Base-by-base conservation (phyloP, 2,797 vertebrate species). In the Platyrinchus mystaceus region DNA sequence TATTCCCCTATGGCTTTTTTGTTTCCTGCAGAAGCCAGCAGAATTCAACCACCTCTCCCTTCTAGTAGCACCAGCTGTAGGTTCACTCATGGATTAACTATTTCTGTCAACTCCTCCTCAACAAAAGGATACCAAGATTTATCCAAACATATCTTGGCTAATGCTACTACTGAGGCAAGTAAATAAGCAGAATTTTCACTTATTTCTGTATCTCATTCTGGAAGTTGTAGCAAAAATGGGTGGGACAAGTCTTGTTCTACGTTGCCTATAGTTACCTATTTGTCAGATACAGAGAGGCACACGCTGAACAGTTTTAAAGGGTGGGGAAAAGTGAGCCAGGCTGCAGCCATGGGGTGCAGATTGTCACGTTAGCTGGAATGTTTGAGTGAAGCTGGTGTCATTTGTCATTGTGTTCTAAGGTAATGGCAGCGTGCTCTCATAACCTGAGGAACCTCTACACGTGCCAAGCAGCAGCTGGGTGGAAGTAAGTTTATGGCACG, bases 391-490 rank as follows among this genome's bases (percentile, higher is more conserved):
- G 53, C 19, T 36, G 18, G 34, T 78, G 66, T 67, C 26, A 41
- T 53, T 64, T 85, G 59, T 78, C 41, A 15, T 66, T 87, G 73
- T 92, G 88, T 86, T 56, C 55, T 32, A 97, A 99, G 99, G 98
- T 99, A 43, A 98, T 98, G 97, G 97, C 98, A n/a, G 99, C 99
- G 20, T 99, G 98, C 78, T 98, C 98, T 18, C 97, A 98, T 59
- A 98, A 99, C 94, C 97, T 99, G 69, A 98, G 96, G 92, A 99
- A 98, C 93, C 97, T 99, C 93, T 97, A 99, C 91, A 95, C 27
- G 0, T 96, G 98, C 82, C 98, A 98, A 74, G 98, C 98, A 68
- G 73, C 98, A 47, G 98, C 98, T 68, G 99, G 98, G 37, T 99
- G 99, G 99, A 99, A 98, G 99, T 99, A 96, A 98, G 98, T 96